Percentiles rank a stretch among this genome's conserved stretches.
Evolutionary conservation across 2,797 vertebrate species (phyloP).

Genomic region (Eulemur rubriventer): DNA sequence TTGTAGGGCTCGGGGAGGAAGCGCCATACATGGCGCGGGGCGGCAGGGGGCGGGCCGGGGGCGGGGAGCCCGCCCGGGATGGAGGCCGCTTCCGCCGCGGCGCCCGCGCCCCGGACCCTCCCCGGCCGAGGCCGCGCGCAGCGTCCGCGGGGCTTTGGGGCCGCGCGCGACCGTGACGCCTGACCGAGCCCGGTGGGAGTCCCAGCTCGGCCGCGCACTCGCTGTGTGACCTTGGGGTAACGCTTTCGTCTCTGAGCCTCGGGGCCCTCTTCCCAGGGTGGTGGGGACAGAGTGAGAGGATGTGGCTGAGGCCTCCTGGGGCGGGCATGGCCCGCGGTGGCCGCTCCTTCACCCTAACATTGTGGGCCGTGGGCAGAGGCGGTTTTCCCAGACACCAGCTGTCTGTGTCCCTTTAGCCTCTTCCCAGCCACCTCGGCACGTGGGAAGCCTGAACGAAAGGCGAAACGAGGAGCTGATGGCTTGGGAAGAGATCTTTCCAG

Average conservation of each 20-base stretch:
- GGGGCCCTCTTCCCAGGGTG: not conserved
- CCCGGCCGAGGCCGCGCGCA: not conserved
- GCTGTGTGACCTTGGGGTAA: not conserved
- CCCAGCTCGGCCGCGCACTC: not conserved
- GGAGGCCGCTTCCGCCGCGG: constrained; percentile 65
- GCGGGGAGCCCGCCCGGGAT: not conserved
- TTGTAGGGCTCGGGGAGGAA: constrained; percentile 86
- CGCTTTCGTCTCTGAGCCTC: not conserved
- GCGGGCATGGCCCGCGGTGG: not conserved
- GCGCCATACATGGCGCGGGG: constrained; percentile 82
- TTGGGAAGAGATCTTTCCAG: not conserved
- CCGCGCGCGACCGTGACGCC: not conserved
- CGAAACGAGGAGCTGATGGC: not conserved
- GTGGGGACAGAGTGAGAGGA: not conserved
- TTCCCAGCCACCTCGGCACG: not conserved
- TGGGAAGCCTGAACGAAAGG: not conserved
- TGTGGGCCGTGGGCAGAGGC: not conserved
- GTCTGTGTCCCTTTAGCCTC: not conserved
- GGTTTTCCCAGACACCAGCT: not conserved
- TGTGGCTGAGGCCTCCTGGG: not conserved
- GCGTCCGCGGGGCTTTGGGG: not conserved
- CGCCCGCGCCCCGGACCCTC: not conserved
- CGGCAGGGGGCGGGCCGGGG: constrained; percentile 84
- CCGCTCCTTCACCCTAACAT: not conserved
- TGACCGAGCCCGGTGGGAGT: accelerated